Conservation (phyloP, 2,888 invertebrate species). For the Lepidochrysops patricia region DNA sequence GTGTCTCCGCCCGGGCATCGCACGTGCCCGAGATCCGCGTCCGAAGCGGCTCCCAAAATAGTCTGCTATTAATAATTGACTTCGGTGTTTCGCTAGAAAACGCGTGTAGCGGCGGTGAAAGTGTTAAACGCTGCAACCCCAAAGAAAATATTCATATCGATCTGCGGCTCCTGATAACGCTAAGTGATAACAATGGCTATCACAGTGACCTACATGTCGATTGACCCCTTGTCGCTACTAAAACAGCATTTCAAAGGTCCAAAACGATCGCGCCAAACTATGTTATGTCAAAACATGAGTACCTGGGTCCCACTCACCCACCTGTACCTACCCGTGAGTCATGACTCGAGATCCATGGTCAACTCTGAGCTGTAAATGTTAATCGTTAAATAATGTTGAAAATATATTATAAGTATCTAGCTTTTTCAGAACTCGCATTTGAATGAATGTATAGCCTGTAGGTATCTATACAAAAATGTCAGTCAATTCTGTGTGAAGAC, state of each 20-base stretch:
- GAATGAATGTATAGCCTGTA: no score
- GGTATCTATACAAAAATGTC: no score
- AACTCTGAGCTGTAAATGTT: slow-evolving; percentile 24
- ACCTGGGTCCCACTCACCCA: background rate
- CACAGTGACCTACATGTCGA: slow-evolving; percentile 27
- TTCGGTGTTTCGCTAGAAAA: slow-evolving; percentile 75
- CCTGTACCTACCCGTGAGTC: background rate
- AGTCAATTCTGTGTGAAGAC: no score
- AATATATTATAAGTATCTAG: no score
- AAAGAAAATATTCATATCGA: slow-evolving; percentile 66
- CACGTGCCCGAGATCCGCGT: slow-evolving; percentile 72
- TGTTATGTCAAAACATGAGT: slow-evolving; percentile 20
- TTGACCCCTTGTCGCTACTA: slow-evolving; percentile 39
- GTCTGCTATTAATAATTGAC: slow-evolving; percentile 75
- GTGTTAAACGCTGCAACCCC: slow-evolving; percentile 72
- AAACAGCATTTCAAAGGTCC: slow-evolving; percentile 41
- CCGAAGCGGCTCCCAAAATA: slow-evolving; percentile 74
- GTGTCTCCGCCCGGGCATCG: slow-evolving; percentile 73
- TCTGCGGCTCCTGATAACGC: slow-evolving; percentile 47
- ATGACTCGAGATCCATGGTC: background rate
- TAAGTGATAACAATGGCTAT: slow-evolving; percentile 41
- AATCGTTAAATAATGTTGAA: background rate
- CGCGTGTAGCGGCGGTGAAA: slow-evolving; percentile 79
- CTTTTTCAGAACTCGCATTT: background rate
- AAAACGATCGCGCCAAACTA: slow-evolving; percentile 35